Conservation (phyloP, 2,113 vertebrate species). For the Poecile atricapillus region DNA sequence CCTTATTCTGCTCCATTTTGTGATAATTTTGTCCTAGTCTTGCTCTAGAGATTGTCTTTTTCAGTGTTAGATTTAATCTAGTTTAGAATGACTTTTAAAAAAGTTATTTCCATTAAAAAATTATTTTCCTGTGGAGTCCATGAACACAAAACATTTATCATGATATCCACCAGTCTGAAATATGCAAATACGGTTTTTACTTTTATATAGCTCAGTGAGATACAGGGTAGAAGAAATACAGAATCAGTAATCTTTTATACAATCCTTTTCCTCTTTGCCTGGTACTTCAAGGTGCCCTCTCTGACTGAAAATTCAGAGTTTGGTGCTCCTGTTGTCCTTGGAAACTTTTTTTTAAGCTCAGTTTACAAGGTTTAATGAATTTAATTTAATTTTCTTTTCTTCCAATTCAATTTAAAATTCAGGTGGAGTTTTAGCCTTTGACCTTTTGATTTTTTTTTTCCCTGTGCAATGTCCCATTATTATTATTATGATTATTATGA, state of each 20-base stretch:
- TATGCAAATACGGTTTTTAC: not conserved
- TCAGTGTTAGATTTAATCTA: not conserved
- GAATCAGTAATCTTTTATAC: not conserved
- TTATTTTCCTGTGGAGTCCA: not conserved
- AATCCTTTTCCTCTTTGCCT: not conserved
- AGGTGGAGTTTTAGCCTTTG: not conserved
- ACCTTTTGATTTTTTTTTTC: not conserved
- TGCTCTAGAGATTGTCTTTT: not conserved
- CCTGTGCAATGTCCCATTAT: not conserved
- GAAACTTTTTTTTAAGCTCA: not conserved
- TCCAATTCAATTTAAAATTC: not conserved
- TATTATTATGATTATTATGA: not conserved
- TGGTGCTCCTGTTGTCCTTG: not conserved
- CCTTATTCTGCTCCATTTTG: not conserved
- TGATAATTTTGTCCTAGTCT: not conserved
- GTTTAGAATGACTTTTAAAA: not conserved
- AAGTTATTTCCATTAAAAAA: not conserved
- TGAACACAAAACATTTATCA: not conserved
- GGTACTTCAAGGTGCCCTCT: not conserved
- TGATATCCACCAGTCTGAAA: not conserved
- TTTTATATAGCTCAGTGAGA: not conserved
- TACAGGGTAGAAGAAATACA: not conserved
- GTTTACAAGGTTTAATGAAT: not conserved
- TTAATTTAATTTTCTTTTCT: not conserved
- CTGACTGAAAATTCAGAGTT: not conserved